Base-by-base conservation (phyloP, 2,888 invertebrate genomes). In the Dichetophora obliterata region DNA sequence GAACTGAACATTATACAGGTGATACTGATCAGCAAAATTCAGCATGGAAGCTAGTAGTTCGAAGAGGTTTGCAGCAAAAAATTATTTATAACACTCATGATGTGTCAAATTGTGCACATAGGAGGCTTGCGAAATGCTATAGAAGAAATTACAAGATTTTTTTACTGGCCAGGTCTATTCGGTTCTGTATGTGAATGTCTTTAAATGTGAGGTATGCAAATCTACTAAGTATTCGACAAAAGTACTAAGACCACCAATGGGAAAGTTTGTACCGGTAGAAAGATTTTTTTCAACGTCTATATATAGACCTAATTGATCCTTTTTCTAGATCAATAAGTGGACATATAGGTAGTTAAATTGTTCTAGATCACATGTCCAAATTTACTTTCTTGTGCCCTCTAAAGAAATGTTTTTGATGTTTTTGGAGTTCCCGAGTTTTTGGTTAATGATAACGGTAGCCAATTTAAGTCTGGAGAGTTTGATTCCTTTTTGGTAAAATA, bases 401-500 rank as follows among this genome's bases (percentile, higher is more conserved):
- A n/a, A 68, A 50, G 16, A 70, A 63, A 61, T 2, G 22, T 79
- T 11, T 83, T 84, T 72, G 75, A 82, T 37, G 31, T 80, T 11
- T 85, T 83, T 78, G 83, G 83, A 19, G 82, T 82, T 22, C 82
- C 83, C 2, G 76, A 81, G 54, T 34, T 50, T 6, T 54, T 83
- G 6, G 80, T 82, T 16, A 75, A 75, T n/a, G 83, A 85, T 34
- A 85, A 85, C 75, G 83, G 83, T 0, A 69, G 77, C 6, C 82
- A 83, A 68, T 84, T 82, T 75, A 75, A 69, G 19, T 68, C 77
- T 11, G 69, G 43, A n/a, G n/a, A 74, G 63, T 81, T 80, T 63
- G 24, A 77, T 0, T 11, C 48, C 2, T 74, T 82, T 16, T 59
- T 80, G 8, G 34, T 37, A 24, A 50, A 43, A 16, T 81, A 79